Conservation (phyloP, 2,888 invertebrate species). For the Spialia ferax region DNA sequence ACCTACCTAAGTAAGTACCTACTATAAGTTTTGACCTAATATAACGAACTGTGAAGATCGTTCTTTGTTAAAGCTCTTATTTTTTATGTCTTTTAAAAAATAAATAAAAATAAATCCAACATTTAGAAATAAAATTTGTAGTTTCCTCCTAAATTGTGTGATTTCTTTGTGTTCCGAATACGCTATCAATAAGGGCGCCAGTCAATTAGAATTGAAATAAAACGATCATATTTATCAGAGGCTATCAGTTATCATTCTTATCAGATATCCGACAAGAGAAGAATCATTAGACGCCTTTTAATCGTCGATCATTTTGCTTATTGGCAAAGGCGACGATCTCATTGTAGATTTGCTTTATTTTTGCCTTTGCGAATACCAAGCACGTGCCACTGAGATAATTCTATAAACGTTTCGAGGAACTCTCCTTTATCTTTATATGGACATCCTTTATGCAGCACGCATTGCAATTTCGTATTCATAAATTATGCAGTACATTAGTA, state of each 20-base stretch:
- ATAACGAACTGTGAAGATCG: too few relatives aligned
- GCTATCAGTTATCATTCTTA: slow-evolving; percentile 10
- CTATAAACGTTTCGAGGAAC: slow-evolving; percentile 39
- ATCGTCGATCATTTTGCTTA: slow-evolving; percentile 36
- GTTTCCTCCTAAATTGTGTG: too few relatives aligned
- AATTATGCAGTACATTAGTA: slow-evolving; percentile 40
- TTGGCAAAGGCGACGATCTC: slow-evolving; percentile 33
- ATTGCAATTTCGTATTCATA: slow-evolving; percentile 39
- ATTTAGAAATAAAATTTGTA: too few relatives aligned
- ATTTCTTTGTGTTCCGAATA: neutral
- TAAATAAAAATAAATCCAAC: too few relatives aligned
- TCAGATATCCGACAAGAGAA: slow-evolving; percentile 8
- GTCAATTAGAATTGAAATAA: slow-evolving; percentile 14
- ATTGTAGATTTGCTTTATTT: slow-evolving; percentile 33
- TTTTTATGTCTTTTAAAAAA: too few relatives aligned
- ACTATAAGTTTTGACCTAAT: too few relatives aligned
- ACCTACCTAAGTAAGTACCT: too few relatives aligned
- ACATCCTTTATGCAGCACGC: slow-evolving; percentile 39
- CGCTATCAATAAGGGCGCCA: neutral
- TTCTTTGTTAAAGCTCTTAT: too few relatives aligned
- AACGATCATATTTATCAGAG: slow-evolving; percentile 25
- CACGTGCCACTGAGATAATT: slow-evolving; percentile 40
- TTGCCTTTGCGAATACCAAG: slow-evolving; percentile 22
- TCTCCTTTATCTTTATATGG: slow-evolving; percentile 38
- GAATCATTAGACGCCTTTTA: slow-evolving; percentile 31